Conservation (phyloP, 2,113 vertebrate species). For the Thinocorus orbignyianus region DNA sequence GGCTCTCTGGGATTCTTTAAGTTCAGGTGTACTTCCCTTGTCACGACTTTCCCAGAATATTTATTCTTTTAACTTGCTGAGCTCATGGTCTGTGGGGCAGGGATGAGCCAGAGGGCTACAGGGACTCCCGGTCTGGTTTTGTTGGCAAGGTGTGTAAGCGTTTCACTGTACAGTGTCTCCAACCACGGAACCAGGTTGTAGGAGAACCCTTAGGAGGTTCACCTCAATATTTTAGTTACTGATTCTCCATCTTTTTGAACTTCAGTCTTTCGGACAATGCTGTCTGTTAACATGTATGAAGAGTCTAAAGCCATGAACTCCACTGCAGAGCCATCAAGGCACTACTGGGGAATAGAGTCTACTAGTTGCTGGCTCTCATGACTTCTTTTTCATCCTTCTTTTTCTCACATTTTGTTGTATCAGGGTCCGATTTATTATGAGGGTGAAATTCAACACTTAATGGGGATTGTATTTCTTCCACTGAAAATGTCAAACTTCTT, state of each 20-base stretch:
- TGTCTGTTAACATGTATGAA: neutral
- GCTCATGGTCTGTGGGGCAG: neutral
- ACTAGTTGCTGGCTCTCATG: neutral
- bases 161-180: neutral
- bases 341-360: neutral
- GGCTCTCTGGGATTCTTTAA: neutral
- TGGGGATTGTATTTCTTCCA: neutral
- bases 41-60: neutral
- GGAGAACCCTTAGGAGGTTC: neutral
- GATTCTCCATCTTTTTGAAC: neutral
- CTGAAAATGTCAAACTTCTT: neutral
- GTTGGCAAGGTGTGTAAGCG: rapidly evolving
- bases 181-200: neutral
- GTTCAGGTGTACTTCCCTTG: neutral
- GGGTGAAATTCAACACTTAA: neutral
- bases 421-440: neutral
- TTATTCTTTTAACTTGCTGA: neutral
- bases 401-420: neutral
- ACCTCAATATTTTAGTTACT: neutral
- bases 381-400: neutral
- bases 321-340: neutral
- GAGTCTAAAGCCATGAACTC: neutral
- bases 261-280: neutral
- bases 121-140: neutral
- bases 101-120: neutral